Evolutionary conservation across 2,888 invertebrate genomes (phyloP).

Genomic region (Graphium colonna): DNA sequence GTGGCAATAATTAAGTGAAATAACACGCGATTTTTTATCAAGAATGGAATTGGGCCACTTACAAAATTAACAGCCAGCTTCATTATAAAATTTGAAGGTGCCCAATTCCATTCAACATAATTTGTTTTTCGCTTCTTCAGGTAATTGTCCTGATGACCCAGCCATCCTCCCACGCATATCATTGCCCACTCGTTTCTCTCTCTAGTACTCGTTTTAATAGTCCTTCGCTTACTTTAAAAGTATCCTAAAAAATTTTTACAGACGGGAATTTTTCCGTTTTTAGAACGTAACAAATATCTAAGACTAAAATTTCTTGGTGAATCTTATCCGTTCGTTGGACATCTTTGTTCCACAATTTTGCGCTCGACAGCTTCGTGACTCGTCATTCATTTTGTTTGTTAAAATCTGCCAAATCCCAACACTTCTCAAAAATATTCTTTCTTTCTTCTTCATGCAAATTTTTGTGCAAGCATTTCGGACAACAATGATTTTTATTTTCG

Average conservation of each 20-base stretch:
- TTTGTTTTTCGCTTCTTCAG: too few species aligned
- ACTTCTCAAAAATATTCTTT: neutral
- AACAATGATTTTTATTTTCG: neutral
- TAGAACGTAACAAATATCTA: neutral
- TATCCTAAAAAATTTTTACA: too few species aligned
- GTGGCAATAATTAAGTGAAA: slow-evolving; percentile 2
- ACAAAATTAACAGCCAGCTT: too few species aligned
- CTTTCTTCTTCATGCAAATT: neutral
- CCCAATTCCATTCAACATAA: too few species aligned
- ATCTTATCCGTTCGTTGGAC: neutral
- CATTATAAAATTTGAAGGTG: neutral
- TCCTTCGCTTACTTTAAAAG: too few species aligned
- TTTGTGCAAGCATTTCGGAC: neutral
- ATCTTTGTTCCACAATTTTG: neutral
- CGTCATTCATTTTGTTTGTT: neutral
- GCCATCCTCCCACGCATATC: too few species aligned
- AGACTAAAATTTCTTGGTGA: neutral
- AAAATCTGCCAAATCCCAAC: slow-evolving; percentile 1
- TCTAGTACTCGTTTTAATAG: too few species aligned
- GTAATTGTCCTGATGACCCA: too few species aligned
- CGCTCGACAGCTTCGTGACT: neutral
- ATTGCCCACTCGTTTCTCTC: too few species aligned
- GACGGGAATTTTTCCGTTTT: too few species aligned
- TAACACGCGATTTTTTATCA: slow-evolving; percentile 2
- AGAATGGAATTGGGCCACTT: slow-evolving; percentile 6